Evolutionary conservation across 2,797 vertebrate species (phyloP).

Genomic region (Sebastes diaconus): DNA sequence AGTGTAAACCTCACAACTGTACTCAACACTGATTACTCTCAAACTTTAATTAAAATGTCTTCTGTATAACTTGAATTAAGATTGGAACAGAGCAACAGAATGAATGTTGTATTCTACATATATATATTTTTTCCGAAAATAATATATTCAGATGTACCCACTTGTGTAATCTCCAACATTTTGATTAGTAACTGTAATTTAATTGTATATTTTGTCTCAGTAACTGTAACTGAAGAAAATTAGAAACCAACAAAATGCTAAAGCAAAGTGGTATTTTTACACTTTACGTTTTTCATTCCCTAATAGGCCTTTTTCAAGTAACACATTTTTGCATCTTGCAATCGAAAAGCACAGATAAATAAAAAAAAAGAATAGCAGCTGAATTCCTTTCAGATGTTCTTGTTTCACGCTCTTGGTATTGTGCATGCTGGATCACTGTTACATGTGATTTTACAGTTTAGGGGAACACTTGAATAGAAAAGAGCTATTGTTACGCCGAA

Average conservation of each 20-base stretch:
- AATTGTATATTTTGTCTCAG: no score
- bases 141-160: no score
- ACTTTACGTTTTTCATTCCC: not conserved
- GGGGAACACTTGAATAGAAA: not conserved
- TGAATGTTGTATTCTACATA: no score
- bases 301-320: not conserved
- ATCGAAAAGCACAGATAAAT: not conserved
- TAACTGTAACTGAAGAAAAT: no score
- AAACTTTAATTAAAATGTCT: no score
- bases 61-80: no score
- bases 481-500: not conserved
- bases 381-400: not conserved
- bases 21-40: no score
- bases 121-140: no score
- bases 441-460: not conserved
- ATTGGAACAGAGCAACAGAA: no score
- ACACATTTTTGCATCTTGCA: not conserved
- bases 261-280: not conserved
- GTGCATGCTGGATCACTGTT: not conserved
- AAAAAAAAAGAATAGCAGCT: not conserved
- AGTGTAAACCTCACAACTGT: no score
- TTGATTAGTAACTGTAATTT: no score
- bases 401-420: not conserved
- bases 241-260: not conserved
- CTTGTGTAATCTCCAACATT: no score